Percentiles rank a stretch among this genome's conserved stretches.
phyloP scores from a whole-genome alignment of 2,113 vertebrate species.

The Emydocephalus ijimae region DNA sequence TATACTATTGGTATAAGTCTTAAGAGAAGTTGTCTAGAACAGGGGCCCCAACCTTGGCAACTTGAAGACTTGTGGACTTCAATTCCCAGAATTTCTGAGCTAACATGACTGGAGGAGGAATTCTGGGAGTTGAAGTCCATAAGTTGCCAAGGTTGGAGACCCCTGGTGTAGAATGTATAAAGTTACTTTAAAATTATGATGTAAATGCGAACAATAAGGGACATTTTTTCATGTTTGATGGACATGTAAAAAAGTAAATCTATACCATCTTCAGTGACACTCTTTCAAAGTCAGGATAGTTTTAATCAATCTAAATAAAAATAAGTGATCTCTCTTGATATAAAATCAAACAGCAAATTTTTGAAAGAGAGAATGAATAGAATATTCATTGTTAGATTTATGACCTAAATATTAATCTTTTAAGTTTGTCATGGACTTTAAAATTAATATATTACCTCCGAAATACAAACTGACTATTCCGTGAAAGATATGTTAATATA shows the following conservation, averaged over 20 bases:
- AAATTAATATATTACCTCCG: slow-evolving; percentile 49
- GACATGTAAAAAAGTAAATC: neutral
- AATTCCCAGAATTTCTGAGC: too few relatives aligned
- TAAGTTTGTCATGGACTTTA: slow-evolving; percentile 3
- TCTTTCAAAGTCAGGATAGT: neutral
- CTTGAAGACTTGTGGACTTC: too few relatives aligned
- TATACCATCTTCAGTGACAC: neutral
- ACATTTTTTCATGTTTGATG: neutral
- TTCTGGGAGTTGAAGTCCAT: too few relatives aligned
- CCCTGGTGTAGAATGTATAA: neutral
- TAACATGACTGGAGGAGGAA: too few relatives aligned
- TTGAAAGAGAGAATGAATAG: slow-evolving; percentile 6
- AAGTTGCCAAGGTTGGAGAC: too few relatives aligned
- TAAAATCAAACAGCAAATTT: neutral
- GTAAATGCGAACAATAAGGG: neutral
- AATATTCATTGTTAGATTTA: neutral
- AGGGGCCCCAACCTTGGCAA: too few relatives aligned
- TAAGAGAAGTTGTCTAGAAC: neutral
- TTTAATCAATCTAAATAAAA: neutral
- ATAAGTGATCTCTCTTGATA: neutral
- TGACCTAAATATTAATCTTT: slow-evolving; percentile 34
- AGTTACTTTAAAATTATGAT: neutral
- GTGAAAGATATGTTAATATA: slow-evolving; percentile 56
- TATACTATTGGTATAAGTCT: neutral
- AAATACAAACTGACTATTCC: slow-evolving; percentile 53